These are phyloP conservation scores for Larimichthys crocea DNA, from an alignment of 2,113 vertebrate genomes.

Conservation along the genomic window DNA sequence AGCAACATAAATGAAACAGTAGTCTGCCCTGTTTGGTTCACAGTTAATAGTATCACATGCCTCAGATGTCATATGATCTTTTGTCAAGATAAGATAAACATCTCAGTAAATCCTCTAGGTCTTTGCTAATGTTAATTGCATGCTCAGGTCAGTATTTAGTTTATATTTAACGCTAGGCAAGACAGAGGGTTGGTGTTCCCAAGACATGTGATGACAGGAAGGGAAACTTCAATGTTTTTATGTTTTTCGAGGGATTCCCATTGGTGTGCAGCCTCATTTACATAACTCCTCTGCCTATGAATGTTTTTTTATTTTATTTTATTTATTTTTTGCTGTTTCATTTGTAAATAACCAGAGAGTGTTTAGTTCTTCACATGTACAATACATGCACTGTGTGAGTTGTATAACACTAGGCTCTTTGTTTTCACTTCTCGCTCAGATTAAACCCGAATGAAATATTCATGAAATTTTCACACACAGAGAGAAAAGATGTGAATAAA, in stretches of 20 bases:
- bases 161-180: conserved; percentile 24
- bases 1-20: conserved; percentile 49
- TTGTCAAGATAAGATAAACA: conserved; percentile 50
- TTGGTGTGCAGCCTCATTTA: not conserved
- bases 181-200: not conserved
- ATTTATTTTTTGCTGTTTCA: not conserved
- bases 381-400: not conserved
- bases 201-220: conserved; percentile 44
- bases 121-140: conserved; percentile 40
- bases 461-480: not conserved
- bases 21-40: conserved; percentile 51
- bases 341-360: too few relatives aligned
- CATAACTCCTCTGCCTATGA: conserved; percentile 8
- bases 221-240: not conserved
- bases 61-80: conserved; percentile 70
- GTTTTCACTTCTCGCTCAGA: not conserved
- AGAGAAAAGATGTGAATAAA: not conserved
- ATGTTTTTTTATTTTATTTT: not conserved
- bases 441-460: conserved; percentile 8
- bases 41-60: conserved; percentile 70
- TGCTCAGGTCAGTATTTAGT: conserved; percentile 35
- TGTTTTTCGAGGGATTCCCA: not conserved
- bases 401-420: conserved; percentile 13
- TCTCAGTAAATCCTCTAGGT: conserved; percentile 29
- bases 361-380: not conserved